These are phyloP conservation scores for Amiota mariae DNA, from an alignment of 2,888 invertebrate species.

Conservation along the genomic window DNA sequence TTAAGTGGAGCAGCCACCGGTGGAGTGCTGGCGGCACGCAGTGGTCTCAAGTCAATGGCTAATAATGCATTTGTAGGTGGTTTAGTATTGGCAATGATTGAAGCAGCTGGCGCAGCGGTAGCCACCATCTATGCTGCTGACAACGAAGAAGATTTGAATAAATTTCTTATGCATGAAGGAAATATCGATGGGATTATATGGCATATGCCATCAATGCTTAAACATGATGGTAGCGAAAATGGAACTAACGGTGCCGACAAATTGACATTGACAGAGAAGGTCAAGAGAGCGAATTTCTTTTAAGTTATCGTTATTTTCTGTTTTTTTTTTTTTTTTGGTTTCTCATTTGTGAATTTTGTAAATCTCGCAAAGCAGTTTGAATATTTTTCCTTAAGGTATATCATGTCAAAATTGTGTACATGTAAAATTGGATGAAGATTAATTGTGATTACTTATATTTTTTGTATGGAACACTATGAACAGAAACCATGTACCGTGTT, in stretches of 20 bases:
- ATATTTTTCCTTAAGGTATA: neutral
- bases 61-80: slow-evolving; percentile 57
- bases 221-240: neutral
- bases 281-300: slow-evolving; percentile 47
- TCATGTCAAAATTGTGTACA: slow-evolving; percentile 42
- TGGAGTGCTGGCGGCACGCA: slow-evolving; percentile 56
- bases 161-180: slow-evolving; percentile 48
- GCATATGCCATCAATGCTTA: neutral
- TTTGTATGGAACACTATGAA: neutral
- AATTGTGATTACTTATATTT: slow-evolving; percentile 21
- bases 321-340: neutral
- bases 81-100: slow-evolving; percentile 55
- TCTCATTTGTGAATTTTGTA: neutral
- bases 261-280: slow-evolving; percentile 46
- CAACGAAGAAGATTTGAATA: neutral
- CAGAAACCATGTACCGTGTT: neutral
- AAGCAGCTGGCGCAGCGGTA: slow-evolving; percentile 56
- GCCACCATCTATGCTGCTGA: slow-evolving; percentile 55
- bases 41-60: slow-evolving; percentile 54
- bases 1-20: slow-evolving; percentile 56
- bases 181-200: slow-evolving; percentile 31
- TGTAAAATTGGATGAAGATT: neutral
- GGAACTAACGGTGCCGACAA: neutral
- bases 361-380: neutral
- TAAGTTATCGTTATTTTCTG: slow-evolving; percentile 35